phyloP scores from a whole-genome alignment of 53 echinoderm and acorn worm genomes.

The Antedon mediterranea region DNA sequence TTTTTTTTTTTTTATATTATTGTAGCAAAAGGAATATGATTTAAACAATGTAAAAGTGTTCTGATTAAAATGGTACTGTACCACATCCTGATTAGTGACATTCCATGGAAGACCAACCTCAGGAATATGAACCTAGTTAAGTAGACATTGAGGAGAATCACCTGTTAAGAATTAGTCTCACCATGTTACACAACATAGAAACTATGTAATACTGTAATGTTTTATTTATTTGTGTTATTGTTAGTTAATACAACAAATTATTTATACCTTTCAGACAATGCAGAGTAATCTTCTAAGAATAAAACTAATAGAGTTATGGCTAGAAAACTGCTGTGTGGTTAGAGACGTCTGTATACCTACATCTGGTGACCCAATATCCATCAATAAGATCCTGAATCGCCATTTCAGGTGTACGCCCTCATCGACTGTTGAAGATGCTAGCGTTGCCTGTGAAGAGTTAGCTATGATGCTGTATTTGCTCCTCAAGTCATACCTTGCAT shows the following conservation, averaged over 20 bases:
- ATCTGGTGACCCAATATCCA: constrained; percentile 4
- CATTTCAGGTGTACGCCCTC: constrained; percentile 20
- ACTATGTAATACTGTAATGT: no score
- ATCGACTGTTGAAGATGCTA: not conserved
- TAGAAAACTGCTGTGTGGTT: constrained; percentile 22
- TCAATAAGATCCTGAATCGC: constrained; percentile 26
- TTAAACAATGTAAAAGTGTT: no score
- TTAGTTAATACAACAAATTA: not conserved
- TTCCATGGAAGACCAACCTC: no score
- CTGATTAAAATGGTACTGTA: no score
- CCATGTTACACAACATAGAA: no score
- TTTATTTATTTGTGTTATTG: no score
- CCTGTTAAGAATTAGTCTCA: no score
- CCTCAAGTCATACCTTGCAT: constrained; percentile 40
- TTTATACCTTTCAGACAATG: constrained; percentile 16
- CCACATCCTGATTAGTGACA: no score
- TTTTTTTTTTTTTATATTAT: no score
- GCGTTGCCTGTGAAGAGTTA: constrained; percentile 34
- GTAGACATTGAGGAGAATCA: no score
- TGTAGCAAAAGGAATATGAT: no score
- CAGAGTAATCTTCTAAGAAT: constrained; percentile 27
- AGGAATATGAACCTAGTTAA: no score
- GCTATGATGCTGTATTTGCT: constrained; percentile 36
- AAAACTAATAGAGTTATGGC: constrained; percentile 36
- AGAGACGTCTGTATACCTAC: not conserved